Base-by-base conservation (phyloP, 2,888 invertebrate genomes). In the Portevinia maculata region DNA sequence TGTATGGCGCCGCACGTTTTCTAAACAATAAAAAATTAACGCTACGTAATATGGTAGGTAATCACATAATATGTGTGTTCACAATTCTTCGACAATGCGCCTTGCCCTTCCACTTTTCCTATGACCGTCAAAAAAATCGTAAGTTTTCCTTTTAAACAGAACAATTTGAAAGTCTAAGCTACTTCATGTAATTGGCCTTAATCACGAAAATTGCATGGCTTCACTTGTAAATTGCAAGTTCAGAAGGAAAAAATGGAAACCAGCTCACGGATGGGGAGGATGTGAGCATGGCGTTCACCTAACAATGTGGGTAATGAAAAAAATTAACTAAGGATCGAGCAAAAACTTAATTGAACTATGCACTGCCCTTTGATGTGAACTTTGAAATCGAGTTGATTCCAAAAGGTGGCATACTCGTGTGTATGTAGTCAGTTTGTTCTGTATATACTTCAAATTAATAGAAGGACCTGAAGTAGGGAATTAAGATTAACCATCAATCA, bases 131-230 rank as follows among this genome's bases (percentile, higher is more conserved):
- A 5, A 46, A 41, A 50, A 65, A 24, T 21, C 52, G 21, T 52
- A 55, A 34, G 28, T 32, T 50, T 48, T 13, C 24, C 6, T 7
- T 37, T 21, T 9, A 32, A 39, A 34, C 30, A 39, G 24, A 44
- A 50, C 50, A 69, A 21, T 71, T 48, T 19, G 11, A 53, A 76
- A 65, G 30, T 70, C 70, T 48, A 65, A 65, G 64, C 39, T 39
- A 34, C 60, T 53, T 64, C 65, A 65, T 71, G 53, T 76, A 70
- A 71, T 76, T 76, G 70, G 60, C 53, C 41, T 17, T 53, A 76
- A 76, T 76, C 81, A 76, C 70, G 76, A 81, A 60, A 65, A 59
- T 60, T 75, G 70, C 81, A 60, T 46, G 34, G 39, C 39, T 70
- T 59, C 55, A 48, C 34, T 44, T 6, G 41, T 13, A 28, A 52